Conservation (phyloP, 2,888 invertebrate species). For the Drosophila yooni region DNA sequence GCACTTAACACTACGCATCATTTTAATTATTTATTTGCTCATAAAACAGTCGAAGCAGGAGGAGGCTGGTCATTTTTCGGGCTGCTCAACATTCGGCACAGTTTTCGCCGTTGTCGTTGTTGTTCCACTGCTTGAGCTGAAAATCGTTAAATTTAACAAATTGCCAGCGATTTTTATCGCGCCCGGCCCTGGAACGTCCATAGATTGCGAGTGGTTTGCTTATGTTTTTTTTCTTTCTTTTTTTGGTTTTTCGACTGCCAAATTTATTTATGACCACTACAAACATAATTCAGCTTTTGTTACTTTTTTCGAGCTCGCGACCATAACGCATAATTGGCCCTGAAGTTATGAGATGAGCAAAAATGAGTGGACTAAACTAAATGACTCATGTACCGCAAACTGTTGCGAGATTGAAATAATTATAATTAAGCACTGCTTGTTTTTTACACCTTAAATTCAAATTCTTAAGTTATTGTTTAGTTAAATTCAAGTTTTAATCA, state of each 20-base stretch:
- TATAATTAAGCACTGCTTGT: constrained; percentile 36
- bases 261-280: constrained; percentile 72
- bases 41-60: constrained; percentile 72
- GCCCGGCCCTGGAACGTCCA: constrained; percentile 67
- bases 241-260: constrained; percentile 49
- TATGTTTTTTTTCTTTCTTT: constrained; percentile 26
- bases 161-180: constrained; percentile 80
- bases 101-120: constrained; percentile 47
- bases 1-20: constrained; percentile 78
- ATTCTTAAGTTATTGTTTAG: background rate
- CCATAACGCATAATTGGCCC: constrained; percentile 70
- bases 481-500: background rate
- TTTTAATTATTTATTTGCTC: constrained; percentile 81
- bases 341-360: constrained; percentile 56
- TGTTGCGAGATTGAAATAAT: constrained; percentile 42
- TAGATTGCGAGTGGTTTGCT: constrained; percentile 57
- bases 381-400: constrained; percentile 56
- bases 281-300: constrained; percentile 69
- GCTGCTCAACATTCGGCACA: constrained; percentile 69
- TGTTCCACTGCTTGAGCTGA: constrained; percentile 50
- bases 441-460: constrained; percentile 11
- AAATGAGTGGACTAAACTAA: constrained; percentile 18
- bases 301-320: constrained; percentile 34
- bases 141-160: constrained; percentile 81
- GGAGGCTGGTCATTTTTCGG: constrained; percentile 44